Conservation (phyloP, 2,797 vertebrate genomes). For the Pteropus rufus region DNA sequence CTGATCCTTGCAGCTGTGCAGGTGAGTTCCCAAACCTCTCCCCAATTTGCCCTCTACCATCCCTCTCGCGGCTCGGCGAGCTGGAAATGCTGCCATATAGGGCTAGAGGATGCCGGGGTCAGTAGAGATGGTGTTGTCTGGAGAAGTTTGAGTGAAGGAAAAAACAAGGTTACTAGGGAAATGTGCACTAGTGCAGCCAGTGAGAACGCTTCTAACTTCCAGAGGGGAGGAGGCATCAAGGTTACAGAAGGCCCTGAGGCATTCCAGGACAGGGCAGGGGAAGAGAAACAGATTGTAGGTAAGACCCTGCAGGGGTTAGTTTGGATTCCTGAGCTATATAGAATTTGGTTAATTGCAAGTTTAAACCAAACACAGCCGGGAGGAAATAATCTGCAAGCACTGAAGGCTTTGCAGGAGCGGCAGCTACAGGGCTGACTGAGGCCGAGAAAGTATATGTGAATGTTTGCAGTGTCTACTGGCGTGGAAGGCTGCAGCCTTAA, state of each 20-base stretch:
- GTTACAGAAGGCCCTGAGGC: not conserved
- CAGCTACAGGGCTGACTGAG: not conserved
- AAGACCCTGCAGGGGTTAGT: not conserved
- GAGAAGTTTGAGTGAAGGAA: constrained; percentile 36
- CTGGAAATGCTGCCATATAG: not conserved
- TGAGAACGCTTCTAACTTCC: not conserved
- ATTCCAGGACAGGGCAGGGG: not conserved
- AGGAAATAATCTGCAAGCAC: constrained; percentile 4
- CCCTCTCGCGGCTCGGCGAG: not conserved
- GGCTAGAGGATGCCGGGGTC: not conserved
- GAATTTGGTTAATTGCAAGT: not conserved
- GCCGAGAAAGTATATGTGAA: not conserved
- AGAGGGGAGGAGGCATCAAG: not conserved
- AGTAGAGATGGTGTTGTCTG: not conserved
- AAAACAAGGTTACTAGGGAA: constrained; percentile 29
- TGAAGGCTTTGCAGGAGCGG: not conserved
- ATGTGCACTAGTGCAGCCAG: not conserved
- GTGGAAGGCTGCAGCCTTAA: constrained; percentile 37
- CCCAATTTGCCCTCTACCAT: not conserved
- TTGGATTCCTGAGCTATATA: not conserved
- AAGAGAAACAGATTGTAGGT: not conserved
- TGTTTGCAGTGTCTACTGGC: not conserved
- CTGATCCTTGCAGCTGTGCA: not conserved
- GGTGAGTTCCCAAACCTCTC: not conserved
- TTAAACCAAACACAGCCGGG: not conserved